phyloP scores from a whole-genome alignment of 1,140 invertebrate genomes.

The Microplitis demolitor region DNA sequence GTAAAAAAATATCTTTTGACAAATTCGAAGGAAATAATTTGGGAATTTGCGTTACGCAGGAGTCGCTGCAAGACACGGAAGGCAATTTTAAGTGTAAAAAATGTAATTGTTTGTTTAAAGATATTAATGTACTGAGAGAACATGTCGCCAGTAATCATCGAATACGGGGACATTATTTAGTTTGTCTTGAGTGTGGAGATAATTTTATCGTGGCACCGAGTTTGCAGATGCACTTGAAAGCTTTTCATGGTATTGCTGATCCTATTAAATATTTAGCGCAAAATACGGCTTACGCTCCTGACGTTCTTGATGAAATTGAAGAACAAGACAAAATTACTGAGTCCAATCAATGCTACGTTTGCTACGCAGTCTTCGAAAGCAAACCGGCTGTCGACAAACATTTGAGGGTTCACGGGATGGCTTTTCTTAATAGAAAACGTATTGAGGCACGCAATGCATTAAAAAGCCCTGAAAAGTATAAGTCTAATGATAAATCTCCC shows the following conservation, averaged over 20 bases:
- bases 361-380: conserved; percentile 66
- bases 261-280: conserved; percentile 63
- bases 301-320: conserved; percentile 53
- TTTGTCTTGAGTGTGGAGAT: conserved; percentile 72
- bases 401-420: conserved; percentile 71
- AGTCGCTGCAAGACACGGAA: conserved; percentile 45
- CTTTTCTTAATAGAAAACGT: conserved; percentile 62
- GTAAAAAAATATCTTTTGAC: too few species aligned
- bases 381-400: conserved; percentile 64
- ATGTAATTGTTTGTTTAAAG: conserved; percentile 54
- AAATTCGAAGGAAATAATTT: background rate
- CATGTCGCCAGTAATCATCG: conserved; percentile 65
- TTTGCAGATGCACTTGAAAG: conserved; percentile 68
- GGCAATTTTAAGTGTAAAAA: conserved; percentile 63
- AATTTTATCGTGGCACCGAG: conserved; percentile 71
- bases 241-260: conserved; percentile 66
- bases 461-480: conserved; percentile 38
- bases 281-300: conserved; percentile 64
- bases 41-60: conserved; percentile 48
- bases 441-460: conserved; percentile 51
- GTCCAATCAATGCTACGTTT: conserved; percentile 71
- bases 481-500: background rate
- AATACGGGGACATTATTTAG: conserved; percentile 63
- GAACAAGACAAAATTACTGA: conserved; percentile 55
- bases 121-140: conserved; percentile 56